These are phyloP conservation scores for Pontoporia blainvillei DNA, from an alignment of 2,113 vertebrate genomes.

Conservation along the genomic window DNA sequence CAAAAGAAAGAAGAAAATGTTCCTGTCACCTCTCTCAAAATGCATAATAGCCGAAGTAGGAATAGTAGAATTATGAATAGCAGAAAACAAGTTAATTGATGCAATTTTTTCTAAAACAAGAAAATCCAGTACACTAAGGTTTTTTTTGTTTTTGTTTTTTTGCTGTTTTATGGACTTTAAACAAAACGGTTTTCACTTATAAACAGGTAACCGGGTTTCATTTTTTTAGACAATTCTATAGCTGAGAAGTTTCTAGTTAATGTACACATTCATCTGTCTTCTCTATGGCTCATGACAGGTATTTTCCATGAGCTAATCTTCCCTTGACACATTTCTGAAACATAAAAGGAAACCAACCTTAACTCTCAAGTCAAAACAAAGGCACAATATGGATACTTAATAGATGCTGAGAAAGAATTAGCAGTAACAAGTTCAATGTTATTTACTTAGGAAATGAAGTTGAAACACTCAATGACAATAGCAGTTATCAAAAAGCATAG, in stretches of 20 bases:
- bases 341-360: slow-evolving; percentile 14
- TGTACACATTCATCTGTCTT: background rate
- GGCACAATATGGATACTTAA: slow-evolving; percentile 2
- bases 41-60: background rate
- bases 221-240: background rate
- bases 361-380: slow-evolving; percentile 6
- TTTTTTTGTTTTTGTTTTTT: background rate
- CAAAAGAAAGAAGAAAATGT: background rate
- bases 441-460: slow-evolving; percentile 34
- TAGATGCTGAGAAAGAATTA: background rate
- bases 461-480: background rate
- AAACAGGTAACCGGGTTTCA: background rate
- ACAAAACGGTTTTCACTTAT: background rate
- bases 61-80: background rate
- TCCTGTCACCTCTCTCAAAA: background rate
- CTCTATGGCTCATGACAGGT: background rate
- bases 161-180: background rate
- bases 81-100: background rate
- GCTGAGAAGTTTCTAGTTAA: background rate
- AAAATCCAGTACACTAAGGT: background rate
- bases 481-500: background rate
- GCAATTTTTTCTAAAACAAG: background rate
- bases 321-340: slow-evolving; percentile 21
- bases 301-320: slow-evolving; percentile 50
- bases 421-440: background rate